phyloP scores from a whole-genome alignment of 1,140 invertebrate species.

The Harlomillsia oculata region DNA sequence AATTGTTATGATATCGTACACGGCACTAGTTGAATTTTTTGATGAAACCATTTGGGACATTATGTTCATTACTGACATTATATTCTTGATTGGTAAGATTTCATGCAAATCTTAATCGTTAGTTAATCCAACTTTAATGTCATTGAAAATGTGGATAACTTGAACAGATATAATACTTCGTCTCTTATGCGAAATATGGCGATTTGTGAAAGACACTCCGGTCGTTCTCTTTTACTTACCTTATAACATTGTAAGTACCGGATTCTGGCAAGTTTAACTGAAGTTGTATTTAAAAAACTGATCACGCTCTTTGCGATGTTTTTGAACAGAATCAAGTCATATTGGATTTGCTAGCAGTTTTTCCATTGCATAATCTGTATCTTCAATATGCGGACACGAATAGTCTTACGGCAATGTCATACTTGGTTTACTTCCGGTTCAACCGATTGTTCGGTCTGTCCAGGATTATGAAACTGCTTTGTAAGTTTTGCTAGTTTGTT shows the following conservation, averaged over 20 bases:
- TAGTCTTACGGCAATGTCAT: not conserved
- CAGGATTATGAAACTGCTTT: slow-evolving; percentile 11
- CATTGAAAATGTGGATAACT: not conserved
- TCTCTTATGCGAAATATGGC: not conserved
- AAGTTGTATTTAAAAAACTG: not conserved
- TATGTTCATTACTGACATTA: not conserved
- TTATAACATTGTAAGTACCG: not conserved
- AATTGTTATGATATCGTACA: not conserved
- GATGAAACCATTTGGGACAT: slow-evolving; percentile 2
- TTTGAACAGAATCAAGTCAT: not conserved
- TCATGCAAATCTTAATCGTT: too few relatives aligned
- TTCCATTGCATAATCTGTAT: slow-evolving; percentile 22
- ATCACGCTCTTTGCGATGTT: not conserved
- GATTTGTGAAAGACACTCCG: not conserved
- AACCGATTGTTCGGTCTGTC: slow-evolving; percentile 13
- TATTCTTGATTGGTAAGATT: not conserved
- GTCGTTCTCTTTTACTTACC: not conserved
- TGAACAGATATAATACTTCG: not conserved
- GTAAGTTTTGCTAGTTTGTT: slow-evolving; percentile 1
- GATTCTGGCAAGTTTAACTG: not conserved
- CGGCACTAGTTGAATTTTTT: slow-evolving; percentile 1
- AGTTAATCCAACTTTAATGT: too few relatives aligned
- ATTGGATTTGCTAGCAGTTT: slow-evolving; percentile 8
- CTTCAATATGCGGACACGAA: not conserved
- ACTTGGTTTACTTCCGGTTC: slow-evolving; percentile 12